Evolutionary conservation across 1,140 invertebrate genomes (phyloP), one percentile per base, ranked within the genome.

Genomic region (Brachionus manjavacas): DNA sequence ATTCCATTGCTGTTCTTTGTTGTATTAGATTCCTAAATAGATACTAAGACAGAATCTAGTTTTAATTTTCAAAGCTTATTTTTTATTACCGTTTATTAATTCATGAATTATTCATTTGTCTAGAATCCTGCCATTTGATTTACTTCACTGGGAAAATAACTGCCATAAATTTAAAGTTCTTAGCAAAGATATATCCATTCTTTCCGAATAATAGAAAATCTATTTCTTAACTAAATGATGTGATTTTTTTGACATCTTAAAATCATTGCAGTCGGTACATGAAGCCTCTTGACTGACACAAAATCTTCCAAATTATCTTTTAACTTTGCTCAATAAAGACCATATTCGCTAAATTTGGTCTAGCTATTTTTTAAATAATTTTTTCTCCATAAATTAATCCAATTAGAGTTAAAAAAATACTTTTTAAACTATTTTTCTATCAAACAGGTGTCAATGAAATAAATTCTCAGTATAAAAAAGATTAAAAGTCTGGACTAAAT

Each of bases 81-180:
- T 68, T 68, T 68, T 68, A 31, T 39, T 68, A 31, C 31, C 14
- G 25, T 68, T 11, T 31, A 39, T 14, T 25, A 20, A 72, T 41
- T 72, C 68, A 72, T 72, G 68, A 72, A 72, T 72, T 41, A 72
- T 72, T 72, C 68, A 72, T 72, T 31, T 68, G 66, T 11, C n/a
- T 31, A 60, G 52, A 60, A 60, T 60, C 20, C 52, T 60, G n/a
- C 16, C 52, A 60, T 60, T 60, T 20, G 52, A 20, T 60, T 60
- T 60, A 60, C 16, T 60, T 9, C n/a, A 20, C 16, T 20, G n/a
- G 52, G 20, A 60, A 20, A 60, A 60, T 23, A 20, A 23, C 9
- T 25, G 1, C 25, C 60, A 66, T 66, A 25, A 8, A 66, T 66
- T 66, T 66, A 8, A 66, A 52, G 14, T 52, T 14, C 46, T 52